A percentile compares a stretch with the other conserved stretches of the same genome.
Conservation (phyloP, 2,888 invertebrate genomes). For the Chironomus riparius region DNA sequence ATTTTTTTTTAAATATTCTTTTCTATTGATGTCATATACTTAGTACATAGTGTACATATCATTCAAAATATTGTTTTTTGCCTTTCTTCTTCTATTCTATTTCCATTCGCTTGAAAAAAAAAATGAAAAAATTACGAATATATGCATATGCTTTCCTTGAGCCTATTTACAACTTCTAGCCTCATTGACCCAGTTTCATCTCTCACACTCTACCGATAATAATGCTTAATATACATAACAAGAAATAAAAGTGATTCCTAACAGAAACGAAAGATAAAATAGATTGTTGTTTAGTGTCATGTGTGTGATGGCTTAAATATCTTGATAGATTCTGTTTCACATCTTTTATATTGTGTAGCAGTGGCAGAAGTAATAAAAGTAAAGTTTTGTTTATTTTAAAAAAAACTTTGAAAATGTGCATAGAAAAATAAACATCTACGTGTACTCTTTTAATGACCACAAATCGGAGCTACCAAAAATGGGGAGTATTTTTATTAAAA, state of each 20-base stretch:
- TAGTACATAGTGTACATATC: background rate
- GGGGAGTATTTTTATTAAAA: too few species aligned
- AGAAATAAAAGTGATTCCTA: background rate
- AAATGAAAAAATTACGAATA: background rate
- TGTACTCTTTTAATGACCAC: background rate
- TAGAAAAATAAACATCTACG: background rate
- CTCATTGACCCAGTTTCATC: conserved; percentile 21
- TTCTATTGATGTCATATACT: background rate
- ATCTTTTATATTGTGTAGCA: background rate
- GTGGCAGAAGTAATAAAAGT: background rate
- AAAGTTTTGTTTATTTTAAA: background rate
- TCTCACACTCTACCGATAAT: conserved; percentile 6
- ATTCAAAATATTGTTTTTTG: background rate
- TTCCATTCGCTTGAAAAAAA: background rate
- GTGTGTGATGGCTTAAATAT: background rate
- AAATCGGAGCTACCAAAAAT: background rate
- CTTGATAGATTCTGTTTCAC: background rate
- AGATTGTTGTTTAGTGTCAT: background rate
- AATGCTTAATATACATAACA: background rate
- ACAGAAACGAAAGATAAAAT: background rate
- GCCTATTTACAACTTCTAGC: conserved; percentile 18
- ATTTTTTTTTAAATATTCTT: background rate
- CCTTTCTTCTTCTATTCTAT: background rate
- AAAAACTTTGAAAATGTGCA: background rate
- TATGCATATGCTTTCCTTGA: background rate